Evolutionary conservation across 2,113 vertebrate species (phyloP).

Genomic region (Prinia subflava): DNA sequence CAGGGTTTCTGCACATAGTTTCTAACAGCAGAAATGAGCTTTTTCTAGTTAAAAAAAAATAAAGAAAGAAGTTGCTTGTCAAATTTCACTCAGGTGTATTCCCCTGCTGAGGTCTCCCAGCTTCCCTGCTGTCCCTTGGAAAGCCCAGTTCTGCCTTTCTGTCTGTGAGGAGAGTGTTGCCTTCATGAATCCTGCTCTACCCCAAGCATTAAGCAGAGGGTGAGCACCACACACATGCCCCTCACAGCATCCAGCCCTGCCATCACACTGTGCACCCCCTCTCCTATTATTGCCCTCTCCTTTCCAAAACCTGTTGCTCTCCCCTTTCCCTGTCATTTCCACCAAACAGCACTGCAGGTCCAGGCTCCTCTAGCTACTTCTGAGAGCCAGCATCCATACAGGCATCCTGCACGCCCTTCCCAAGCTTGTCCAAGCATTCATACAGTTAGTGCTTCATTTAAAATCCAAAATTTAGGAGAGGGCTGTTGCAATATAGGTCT

Average conservation of each 20-base stretch:
- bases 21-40: neutral
- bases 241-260: neutral
- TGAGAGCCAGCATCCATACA: neutral
- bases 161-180: neutral
- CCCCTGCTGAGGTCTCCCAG: neutral
- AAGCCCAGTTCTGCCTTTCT: neutral
- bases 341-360: neutral
- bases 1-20: neutral
- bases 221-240: neutral
- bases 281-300: neutral
- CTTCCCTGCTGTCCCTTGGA: neutral
- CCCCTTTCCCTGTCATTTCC: neutral
- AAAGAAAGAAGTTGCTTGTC: neutral
- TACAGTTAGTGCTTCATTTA: neutral
- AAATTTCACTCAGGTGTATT: neutral
- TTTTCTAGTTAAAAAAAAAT: neutral
- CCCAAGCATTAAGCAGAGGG: rapidly evolving
- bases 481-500: neutral
- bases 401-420: neutral
- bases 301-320: neutral
- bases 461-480: neutral
- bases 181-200: neutral
- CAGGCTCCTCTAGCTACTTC: neutral
- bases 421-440: neutral
- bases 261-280: neutral